Conservation (phyloP, 2,113 vertebrate species). For the Malaclemys terrapin region DNA sequence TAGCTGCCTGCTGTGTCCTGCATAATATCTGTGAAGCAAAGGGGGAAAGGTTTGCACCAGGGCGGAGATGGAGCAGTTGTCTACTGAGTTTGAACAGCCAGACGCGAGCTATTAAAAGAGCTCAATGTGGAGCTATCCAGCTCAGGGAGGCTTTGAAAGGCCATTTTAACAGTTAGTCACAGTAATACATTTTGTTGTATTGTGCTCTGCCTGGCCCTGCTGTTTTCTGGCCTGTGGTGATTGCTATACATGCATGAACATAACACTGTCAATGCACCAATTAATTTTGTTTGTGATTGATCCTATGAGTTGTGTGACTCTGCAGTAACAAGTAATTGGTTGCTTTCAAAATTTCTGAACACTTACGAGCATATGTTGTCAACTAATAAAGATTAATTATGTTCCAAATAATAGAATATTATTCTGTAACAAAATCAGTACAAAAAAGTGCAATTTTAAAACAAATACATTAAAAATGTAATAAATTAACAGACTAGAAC, state of each 20-base stretch:
- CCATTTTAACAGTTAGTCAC: not conserved
- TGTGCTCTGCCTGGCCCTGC: not conserved
- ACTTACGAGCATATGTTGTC: not conserved
- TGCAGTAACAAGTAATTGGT: not conserved
- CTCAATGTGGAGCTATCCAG: not conserved
- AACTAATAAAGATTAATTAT: too few relatives aligned
- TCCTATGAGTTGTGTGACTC: too few relatives aligned
- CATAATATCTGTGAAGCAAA: not conserved
- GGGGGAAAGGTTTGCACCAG: not conserved
- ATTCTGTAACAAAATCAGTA: not conserved
- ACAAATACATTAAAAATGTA: too few relatives aligned
- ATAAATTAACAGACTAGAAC: too few relatives aligned
- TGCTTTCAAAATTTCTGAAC: not conserved
- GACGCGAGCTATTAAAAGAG: not conserved
- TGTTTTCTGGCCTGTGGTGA: not conserved
- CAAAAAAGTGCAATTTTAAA: too few relatives aligned
- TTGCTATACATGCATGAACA: not conserved
- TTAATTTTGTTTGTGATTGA: not conserved
- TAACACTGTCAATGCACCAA: not conserved
- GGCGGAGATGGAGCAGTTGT: not conserved
- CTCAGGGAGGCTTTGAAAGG: not conserved
- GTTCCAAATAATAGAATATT: not conserved
- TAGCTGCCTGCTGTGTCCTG: not conserved
- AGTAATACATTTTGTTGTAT: not conserved
- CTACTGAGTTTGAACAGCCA: not conserved